Conservation (phyloP, 1,140 invertebrate genomes). For the Drosophila paulistorum region DNA sequence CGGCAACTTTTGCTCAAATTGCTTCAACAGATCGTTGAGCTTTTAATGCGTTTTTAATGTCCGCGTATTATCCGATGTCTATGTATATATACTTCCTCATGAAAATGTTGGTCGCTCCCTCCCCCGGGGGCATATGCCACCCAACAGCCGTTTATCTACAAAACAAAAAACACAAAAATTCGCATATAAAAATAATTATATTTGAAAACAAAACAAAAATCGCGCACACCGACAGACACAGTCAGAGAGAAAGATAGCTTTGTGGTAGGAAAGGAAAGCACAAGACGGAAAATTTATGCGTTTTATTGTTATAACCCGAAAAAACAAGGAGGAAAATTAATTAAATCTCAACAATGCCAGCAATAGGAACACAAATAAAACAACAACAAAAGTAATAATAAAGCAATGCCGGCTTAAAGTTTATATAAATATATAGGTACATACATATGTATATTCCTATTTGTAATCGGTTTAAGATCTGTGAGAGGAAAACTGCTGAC, state of each 20-base stretch:
- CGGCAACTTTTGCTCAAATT: constrained; percentile 28
- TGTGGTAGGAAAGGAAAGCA: constrained; percentile 3
- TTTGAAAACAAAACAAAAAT: constrained; percentile 57
- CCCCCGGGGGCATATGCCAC: constrained; percentile 21
- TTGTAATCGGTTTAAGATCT: no score
- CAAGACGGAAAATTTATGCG: constrained; percentile 65
- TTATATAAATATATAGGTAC: background rate
- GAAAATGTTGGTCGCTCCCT: constrained; percentile 4
- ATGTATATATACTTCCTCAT: constrained; percentile 49
- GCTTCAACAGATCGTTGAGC: constrained; percentile 69
- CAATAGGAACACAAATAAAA: constrained; percentile 13
- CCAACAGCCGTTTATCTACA: constrained; percentile 18
- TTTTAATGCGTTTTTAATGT: constrained; percentile 78
- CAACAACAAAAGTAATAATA: background rate
- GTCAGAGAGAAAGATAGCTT: constrained; percentile 10
- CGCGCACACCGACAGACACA: constrained; percentile 29
- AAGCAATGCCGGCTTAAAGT: constrained; percentile 1
- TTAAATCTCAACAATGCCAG: constrained; percentile 19
- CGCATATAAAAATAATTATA: constrained; percentile 71
- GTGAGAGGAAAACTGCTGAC: no score
- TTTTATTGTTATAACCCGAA: constrained; percentile 59
- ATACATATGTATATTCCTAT: no score
- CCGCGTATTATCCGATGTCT: constrained; percentile 54
- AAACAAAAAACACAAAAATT: constrained; percentile 41
- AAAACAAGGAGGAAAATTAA: constrained; percentile 36